Conservation (phyloP, 2,113 vertebrate species). For the Vulpes vulpes region DNA sequence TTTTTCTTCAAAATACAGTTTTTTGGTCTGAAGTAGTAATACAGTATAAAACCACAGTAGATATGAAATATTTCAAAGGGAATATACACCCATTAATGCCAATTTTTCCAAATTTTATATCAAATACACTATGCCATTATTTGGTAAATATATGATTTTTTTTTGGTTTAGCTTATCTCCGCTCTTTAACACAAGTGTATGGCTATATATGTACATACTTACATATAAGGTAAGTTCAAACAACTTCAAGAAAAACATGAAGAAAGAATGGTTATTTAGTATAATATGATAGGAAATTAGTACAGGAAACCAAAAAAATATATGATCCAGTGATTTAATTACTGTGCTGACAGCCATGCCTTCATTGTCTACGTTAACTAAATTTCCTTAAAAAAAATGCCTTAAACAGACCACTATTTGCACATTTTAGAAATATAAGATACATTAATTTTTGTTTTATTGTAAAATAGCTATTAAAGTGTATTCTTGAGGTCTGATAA, state of each 20-base stretch:
- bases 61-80: not conserved
- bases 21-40: not conserved
- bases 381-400: not conserved
- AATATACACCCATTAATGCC: not conserved
- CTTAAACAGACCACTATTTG: not conserved
- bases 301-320: not conserved
- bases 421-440: not conserved
- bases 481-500: not conserved
- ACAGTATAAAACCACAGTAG: not conserved
- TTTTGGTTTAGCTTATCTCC: not conserved
- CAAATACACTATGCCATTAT: not conserved
- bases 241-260: not conserved
- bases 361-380: not conserved
- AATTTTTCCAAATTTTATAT: not conserved
- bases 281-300: not conserved
- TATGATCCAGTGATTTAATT: not conserved
- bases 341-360: too few species aligned
- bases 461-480: not conserved
- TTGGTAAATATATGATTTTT: not conserved
- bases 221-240: not conserved
- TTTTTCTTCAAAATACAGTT: conserved; percentile 12
- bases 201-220: not conserved
- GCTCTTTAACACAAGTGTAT: not conserved
- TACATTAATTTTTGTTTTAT: not conserved
- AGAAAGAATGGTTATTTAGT: not conserved